Evolutionary conservation across 2,113 vertebrate genomes (phyloP).

Genomic region (Callaeas wilsoni): DNA sequence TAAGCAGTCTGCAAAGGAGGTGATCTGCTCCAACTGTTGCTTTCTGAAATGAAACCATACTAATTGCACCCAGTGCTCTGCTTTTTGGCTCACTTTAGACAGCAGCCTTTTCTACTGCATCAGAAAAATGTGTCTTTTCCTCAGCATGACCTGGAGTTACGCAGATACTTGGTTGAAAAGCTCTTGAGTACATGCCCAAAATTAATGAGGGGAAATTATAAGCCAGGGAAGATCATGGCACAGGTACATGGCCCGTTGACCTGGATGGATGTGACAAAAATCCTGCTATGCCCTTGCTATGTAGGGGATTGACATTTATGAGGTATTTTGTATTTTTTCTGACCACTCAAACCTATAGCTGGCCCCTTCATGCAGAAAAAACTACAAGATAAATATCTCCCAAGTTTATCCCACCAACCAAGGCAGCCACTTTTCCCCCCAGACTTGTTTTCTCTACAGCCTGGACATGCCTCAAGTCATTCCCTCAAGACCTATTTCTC

Average conservation of each 20-base stretch:
- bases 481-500: background rate
- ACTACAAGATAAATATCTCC: background rate
- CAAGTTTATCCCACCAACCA: background rate
- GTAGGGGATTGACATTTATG: background rate
- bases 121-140: background rate
- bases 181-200: background rate
- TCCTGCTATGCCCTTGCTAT: background rate
- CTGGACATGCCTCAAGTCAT: accelerated
- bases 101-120: background rate
- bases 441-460: background rate
- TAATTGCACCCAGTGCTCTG: background rate
- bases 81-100: background rate
- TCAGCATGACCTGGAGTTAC: background rate
- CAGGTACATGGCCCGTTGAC: background rate
- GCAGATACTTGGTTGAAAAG: background rate
- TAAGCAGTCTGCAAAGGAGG: background rate
- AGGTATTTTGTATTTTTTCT: background rate
- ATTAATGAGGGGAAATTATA: background rate
- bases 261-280: background rate
- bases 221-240: background rate
- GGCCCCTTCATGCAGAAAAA: background rate
- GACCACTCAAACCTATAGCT: background rate
- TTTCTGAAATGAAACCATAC: background rate
- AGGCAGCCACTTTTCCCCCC: background rate
- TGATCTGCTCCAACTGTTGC: background rate